Evolutionary conservation across 2,113 vertebrate species (phyloP).

Genomic region (Corythoichthys intestinalis): DNA sequence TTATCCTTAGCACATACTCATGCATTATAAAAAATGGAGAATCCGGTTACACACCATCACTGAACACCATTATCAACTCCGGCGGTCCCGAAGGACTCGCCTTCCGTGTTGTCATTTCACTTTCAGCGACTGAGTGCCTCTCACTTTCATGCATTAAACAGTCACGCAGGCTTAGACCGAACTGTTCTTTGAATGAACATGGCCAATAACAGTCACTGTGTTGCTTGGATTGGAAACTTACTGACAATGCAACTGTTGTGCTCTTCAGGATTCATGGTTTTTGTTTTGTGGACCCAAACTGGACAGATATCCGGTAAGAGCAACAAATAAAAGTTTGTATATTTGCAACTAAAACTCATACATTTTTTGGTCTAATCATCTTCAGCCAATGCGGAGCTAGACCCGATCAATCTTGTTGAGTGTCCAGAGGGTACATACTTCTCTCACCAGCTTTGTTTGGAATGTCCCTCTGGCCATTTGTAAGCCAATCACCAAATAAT

Average conservation of each 20-base stretch:
- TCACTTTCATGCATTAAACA: constrained; percentile 53
- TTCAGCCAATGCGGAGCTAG: constrained; percentile 41
- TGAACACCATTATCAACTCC: constrained; percentile 34
- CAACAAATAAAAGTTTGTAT: background rate
- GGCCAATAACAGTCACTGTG: constrained; percentile 3
- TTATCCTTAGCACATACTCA: constrained; percentile 38
- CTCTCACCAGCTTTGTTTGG: constrained; percentile 68
- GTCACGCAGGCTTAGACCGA: constrained; percentile 16
- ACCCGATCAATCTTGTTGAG: constrained; percentile 22
- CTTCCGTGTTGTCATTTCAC: constrained; percentile 68
- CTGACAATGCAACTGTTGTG: constrained; percentile 32
- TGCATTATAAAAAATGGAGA: constrained; percentile 57
- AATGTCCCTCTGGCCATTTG: constrained; percentile 79
- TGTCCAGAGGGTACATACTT: constrained; percentile 75
- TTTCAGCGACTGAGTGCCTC: constrained; percentile 58
- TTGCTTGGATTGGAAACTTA: constrained; percentile 12
- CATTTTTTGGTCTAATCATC: constrained; percentile 20
- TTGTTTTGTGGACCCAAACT: constrained; percentile 31
- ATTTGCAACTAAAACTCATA: background rate
- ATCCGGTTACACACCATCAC: constrained; percentile 49
- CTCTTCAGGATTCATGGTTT: constrained; percentile 32
- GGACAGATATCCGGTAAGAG: constrained; percentile 59
- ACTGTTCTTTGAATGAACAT: constrained; percentile 12
- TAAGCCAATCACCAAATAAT: constrained; percentile 60
- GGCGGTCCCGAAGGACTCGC: constrained; percentile 43